Conservation (phyloP, 2,113 vertebrate genomes). For the Proteles cristata region DNA sequence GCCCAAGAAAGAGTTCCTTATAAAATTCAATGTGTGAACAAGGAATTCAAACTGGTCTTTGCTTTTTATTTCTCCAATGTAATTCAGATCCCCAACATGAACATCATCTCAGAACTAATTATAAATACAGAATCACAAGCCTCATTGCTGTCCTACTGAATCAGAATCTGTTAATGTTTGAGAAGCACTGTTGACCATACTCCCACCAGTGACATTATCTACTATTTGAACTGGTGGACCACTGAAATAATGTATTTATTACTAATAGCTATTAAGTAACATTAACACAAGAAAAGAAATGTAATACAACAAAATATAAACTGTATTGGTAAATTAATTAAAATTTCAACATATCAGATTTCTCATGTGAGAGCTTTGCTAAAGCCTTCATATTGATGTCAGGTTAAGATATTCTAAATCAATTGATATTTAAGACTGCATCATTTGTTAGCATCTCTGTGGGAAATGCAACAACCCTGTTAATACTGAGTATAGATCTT, state of each 20-base stretch:
- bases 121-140: background rate
- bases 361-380: slow-evolving; percentile 63
- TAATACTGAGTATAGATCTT: slow-evolving; percentile 56
- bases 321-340: background rate
- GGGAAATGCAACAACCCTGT: slow-evolving; percentile 75
- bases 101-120: background rate
- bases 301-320: background rate
- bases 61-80: background rate
- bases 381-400: slow-evolving; percentile 76
- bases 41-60: background rate
- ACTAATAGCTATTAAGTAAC: background rate
- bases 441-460: slow-evolving; percentile 50
- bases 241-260: background rate
- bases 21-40: background rate
- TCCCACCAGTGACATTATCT: background rate
- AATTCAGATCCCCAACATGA: no score
- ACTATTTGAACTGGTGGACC: background rate
- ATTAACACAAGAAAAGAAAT: background rate
- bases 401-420: slow-evolving; percentile 81
- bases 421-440: slow-evolving; percentile 82
- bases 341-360: slow-evolving; percentile 30
- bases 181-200: background rate
- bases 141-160: background rate
- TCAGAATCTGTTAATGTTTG: background rate
- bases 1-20: background rate